phyloP scores from a whole-genome alignment of 2,888 invertebrate genomes.

The Leptura quadrifasciata region DNA sequence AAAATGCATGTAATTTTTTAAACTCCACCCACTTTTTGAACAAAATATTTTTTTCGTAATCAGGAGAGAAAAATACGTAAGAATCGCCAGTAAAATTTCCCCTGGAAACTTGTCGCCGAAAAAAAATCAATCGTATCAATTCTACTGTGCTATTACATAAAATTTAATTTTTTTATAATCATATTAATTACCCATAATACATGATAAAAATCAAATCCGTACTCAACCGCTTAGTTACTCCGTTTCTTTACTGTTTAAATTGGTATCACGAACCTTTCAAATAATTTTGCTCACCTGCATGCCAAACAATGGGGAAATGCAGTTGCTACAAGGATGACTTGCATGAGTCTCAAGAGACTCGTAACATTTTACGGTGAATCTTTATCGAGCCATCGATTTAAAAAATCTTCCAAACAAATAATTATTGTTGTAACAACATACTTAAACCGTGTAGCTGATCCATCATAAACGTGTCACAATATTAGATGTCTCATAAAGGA shows the following conservation, averaged over 20 bases:
- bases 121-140: too few relatives aligned
- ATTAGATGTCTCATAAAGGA: slow-evolving; percentile 44
- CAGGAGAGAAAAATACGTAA: too few relatives aligned
- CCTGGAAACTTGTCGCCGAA: too few relatives aligned
- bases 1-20: too few relatives aligned
- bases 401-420: slow-evolving; percentile 49
- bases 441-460: slow-evolving; percentile 51
- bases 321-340: slow-evolving; percentile 62
- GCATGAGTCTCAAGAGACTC: slow-evolving; percentile 61
- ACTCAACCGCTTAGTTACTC: neutral
- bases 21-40: too few relatives aligned
- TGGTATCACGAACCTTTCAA: slow-evolving; percentile 45
- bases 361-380: slow-evolving; percentile 57
- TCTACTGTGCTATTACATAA: too few relatives aligned
- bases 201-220: too few relatives aligned
- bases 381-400: slow-evolving; percentile 53
- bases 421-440: slow-evolving; percentile 50
- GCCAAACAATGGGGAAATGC: slow-evolving; percentile 48
- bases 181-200: too few relatives aligned
- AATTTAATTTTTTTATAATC: too few relatives aligned
- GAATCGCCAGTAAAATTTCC: too few relatives aligned
- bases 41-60: too few relatives aligned
- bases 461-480: slow-evolving; percentile 53
- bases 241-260: neutral
- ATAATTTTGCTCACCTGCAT: slow-evolving; percentile 45